Percentiles rank a stretch among this genome's conserved stretches.
Conservation (phyloP, 1,140 invertebrate species). For the Aethina tumida region DNA sequence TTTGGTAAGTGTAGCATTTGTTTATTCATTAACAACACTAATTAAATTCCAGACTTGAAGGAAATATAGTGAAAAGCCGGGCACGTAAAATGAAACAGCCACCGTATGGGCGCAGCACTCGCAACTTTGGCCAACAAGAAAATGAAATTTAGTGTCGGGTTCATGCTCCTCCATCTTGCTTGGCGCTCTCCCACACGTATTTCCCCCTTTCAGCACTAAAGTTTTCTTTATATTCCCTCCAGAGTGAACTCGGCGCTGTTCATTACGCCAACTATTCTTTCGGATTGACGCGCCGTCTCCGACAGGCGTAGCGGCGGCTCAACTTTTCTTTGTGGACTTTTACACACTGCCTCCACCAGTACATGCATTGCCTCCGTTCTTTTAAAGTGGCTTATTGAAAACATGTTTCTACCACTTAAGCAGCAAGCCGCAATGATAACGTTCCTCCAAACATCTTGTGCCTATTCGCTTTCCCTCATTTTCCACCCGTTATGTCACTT, state of each 20-base stretch:
- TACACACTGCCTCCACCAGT: too few relatives aligned
- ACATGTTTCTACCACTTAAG: constrained; percentile 22
- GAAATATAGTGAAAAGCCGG: constrained; percentile 6
- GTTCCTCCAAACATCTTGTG: constrained; percentile 1
- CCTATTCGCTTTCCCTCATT: too few relatives aligned
- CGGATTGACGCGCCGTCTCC: constrained; percentile 15
- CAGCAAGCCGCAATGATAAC: too few relatives aligned
- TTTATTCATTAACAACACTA: constrained; percentile 5
- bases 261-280: constrained; percentile 31
- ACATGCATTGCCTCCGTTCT: constrained; percentile 15
- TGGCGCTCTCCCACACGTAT: constrained; percentile 18
- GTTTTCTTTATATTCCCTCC: constrained; percentile 31
- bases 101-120: constrained; percentile 12
- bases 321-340: constrained; percentile 20
- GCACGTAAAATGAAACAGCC: constrained; percentile 6
- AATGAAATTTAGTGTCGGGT: constrained; percentile 29
- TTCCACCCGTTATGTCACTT: background rate
- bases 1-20: too few relatives aligned
- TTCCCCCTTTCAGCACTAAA: constrained; percentile 25
- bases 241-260: constrained; percentile 25
- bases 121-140: constrained; percentile 24
- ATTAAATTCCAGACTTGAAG: constrained; percentile 8
- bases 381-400: constrained; percentile 30
- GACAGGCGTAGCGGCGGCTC: too few relatives aligned
- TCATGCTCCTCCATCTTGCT: constrained; percentile 17